Base-by-base conservation (phyloP, 2,113 vertebrate species). In the Gallinago paraguaiae region DNA sequence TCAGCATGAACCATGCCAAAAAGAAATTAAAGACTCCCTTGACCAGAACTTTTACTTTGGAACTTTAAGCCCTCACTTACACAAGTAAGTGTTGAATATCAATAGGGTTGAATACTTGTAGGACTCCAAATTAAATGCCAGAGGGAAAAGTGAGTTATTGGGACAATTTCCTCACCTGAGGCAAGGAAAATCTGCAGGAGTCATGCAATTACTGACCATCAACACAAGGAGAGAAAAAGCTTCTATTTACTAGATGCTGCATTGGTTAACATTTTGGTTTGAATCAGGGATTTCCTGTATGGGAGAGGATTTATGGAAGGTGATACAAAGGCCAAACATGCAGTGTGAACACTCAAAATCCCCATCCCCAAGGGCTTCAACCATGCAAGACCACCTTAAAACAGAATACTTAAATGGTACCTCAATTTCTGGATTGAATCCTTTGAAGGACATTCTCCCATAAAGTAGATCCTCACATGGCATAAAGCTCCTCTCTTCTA, bases 381-480 rank as follows among this genome's bases (percentile, higher is more conserved):
- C 59, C 30, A 75, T 16, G 35, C 1, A 4, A 88, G 27, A 88
- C 9, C 54, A 37, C 33, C 71, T 70, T 81, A 90, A 85, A 87
- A 25, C 17, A 80, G n/a, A 93, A 50, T 33, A 89, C 4, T 70
- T 61, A 31, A 95, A 74, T 0, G 5, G 54, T 98, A 99, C 99
- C 99, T 99, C 99, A 51, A 99, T 96, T 90, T 99, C 99, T 60
- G 99, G 98, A 95, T 99, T 99, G 93, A 99, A 99, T 30, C 99
- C 99, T 87, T 98, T 98, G 97, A 99, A 99, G 17, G 99, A 99
- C 97, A 99, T 98, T 88, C 99, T 98, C 54, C 99, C 99, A 80
- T 98, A 99, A 56, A 98, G 96, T 82, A 99, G 98, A 43, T 99
- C 98, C 95, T 99, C 99, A 96, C 99, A 99, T 5, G 98, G 98